Conservation (phyloP, 2,888 invertebrate species). For the Adelphocoris suturalis region DNA sequence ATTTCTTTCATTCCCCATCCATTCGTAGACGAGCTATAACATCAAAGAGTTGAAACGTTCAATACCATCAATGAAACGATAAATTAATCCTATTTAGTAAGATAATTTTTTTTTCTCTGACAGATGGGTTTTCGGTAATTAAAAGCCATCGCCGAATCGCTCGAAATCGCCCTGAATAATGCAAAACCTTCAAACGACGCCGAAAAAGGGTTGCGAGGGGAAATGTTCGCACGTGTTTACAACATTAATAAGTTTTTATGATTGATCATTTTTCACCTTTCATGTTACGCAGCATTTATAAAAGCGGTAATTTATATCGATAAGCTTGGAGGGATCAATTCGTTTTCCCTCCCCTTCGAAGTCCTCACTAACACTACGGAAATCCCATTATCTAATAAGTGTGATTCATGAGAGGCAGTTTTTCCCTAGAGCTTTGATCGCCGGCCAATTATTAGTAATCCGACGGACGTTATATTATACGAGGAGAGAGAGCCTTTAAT, state of each 20-base stretch:
- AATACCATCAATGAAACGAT: background rate
- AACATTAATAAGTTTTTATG: slow-evolving; percentile 59
- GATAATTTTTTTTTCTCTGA: slow-evolving; percentile 26
- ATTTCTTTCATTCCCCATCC: too few relatives aligned
- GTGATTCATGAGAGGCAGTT: slow-evolving; percentile 41
- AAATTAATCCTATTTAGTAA: slow-evolving; percentile 26
- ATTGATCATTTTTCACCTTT: slow-evolving; percentile 60
- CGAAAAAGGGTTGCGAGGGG: background rate
- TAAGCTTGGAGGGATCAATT: slow-evolving; percentile 24
- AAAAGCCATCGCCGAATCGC: slow-evolving; percentile 12
- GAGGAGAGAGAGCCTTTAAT: too few relatives aligned
- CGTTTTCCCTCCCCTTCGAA: background rate
- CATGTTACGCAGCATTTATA: slow-evolving; percentile 58
- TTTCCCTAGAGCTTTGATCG: slow-evolving; percentile 35
- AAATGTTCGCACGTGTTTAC: slow-evolving; percentile 48
- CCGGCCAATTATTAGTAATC: slow-evolving; percentile 39
- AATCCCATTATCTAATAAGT: slow-evolving; percentile 59
- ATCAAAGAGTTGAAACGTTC: background rate
- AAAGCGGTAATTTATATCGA: slow-evolving; percentile 61
- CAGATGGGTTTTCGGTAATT: slow-evolving; percentile 9
- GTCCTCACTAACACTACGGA: background rate
- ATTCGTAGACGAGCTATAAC: background rate
- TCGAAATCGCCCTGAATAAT: slow-evolving; percentile 25
- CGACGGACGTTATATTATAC: background rate
- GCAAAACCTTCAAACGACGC: slow-evolving; percentile 15